Evolutionary conservation across 2,888 invertebrate species (phyloP), one percentile per base, ranked within the genome.

Genomic region (Tupiocoris notatus): DNA sequence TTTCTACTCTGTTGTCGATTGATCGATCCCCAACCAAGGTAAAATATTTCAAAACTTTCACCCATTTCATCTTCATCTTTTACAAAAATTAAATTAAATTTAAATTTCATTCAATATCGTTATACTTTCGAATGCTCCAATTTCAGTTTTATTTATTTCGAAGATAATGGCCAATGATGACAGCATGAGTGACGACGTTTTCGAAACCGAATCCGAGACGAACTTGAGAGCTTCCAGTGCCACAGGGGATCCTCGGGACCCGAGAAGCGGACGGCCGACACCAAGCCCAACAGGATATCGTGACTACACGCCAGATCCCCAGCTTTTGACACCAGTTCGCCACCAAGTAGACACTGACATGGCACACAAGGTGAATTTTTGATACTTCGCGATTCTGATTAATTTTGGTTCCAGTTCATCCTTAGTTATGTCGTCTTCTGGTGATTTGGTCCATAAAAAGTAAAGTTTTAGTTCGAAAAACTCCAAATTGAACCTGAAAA

Each of bases 121-220:
- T n/a, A n/a, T n/a, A n/a, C n/a, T n/a, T n/a, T n/a, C n/a, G n/a
- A 54, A 54, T 9, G 9, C 12, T 54, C 12, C 12, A 12, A 54
- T 54, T 54, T 12, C 12, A 54, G 12, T 54, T 9, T 54, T 12
- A 9, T 9, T 54, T 61, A 16, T 25, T 24, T 81, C 79, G 2
- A 84, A 88, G 88, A 85, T 86, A 81, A 87, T 88, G 86, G 86
- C 86, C 61, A 82, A 83, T 58, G 92, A 92, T 81, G 92, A 93
- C 84, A 91, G 90, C 81, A 91, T 93, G 88, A 92, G 91, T 82
- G 93, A 93, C 84, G 93, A 93, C 84, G 93, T 93, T 68, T 93
- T 93, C 82, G 92, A 92, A 82, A 88, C 89, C 59, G 85, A 86
- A 24, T 87, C 87, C 57, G 81, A 81, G 79, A 75, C 66, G 77